phyloP scores from a whole-genome alignment of 2,797 vertebrate species.

The Gallinago solitaria region DNA sequence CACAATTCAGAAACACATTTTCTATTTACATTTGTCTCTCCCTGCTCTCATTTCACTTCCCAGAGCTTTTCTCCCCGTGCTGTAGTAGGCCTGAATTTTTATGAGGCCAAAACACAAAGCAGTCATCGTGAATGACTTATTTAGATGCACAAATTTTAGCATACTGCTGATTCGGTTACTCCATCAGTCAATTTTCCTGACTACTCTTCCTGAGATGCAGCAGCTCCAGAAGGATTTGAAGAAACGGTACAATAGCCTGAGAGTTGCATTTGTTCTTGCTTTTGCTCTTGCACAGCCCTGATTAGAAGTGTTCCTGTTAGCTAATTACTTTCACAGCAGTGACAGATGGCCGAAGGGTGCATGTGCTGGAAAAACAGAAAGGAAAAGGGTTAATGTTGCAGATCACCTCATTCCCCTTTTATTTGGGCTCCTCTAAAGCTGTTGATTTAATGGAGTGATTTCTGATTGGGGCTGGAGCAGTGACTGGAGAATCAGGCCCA shows the following conservation, averaged over 20 bases:
- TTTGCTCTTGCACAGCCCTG: slow-evolving; percentile 30
- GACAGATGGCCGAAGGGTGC: slow-evolving; percentile 19
- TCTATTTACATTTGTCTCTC: slow-evolving; percentile 62
- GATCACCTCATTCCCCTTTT: background rate
- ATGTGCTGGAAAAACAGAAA: slow-evolving; percentile 35
- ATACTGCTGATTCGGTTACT: slow-evolving; percentile 53
- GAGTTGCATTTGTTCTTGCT: slow-evolving; percentile 40
- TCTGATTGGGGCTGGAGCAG: background rate
- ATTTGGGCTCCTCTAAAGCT: background rate
- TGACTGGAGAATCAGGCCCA: background rate
- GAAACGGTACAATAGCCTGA: background rate
- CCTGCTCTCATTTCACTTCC: slow-evolving; percentile 52
- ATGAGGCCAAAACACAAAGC: slow-evolving; percentile 64
- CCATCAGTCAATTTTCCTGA: slow-evolving; percentile 51
- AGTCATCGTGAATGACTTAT: slow-evolving; percentile 60
- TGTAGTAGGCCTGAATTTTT: slow-evolving; percentile 50
- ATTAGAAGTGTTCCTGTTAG: slow-evolving; percentile 59
- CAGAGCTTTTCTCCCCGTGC: slow-evolving; percentile 36
- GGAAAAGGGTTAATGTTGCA: slow-evolving; percentile 70
- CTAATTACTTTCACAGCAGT: slow-evolving; percentile 73
- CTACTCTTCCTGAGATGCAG: slow-evolving; percentile 22
- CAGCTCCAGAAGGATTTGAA: slow-evolving; percentile 38
- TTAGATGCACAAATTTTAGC: slow-evolving; percentile 51
- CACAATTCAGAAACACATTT: slow-evolving; percentile 55
- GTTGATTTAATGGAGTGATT: background rate